A percentile compares a stretch with the other conserved stretches of the same genome.
phyloP scores from a whole-genome alignment of 2,888 invertebrate genomes.

The Thereva nobilitata region DNA sequence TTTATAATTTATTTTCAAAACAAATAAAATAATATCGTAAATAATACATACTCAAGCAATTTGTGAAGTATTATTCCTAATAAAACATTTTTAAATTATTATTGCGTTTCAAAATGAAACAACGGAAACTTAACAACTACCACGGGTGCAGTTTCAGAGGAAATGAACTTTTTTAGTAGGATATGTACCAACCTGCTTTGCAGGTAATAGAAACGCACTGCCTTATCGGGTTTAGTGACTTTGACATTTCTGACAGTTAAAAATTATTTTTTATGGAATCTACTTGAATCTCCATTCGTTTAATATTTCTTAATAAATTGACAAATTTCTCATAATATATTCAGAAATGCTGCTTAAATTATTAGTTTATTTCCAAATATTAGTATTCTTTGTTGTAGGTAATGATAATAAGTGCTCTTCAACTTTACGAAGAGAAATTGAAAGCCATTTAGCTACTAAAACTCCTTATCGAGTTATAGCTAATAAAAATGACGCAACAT shows the following conservation, averaged over 20 bases:
- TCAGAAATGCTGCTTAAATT: conserved; percentile 12
- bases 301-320: neutral
- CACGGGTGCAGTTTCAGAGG: too few relatives aligned
- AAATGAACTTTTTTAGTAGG: too few relatives aligned
- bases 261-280: neutral
- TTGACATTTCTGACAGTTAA: conserved; percentile 5
- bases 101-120: too few relatives aligned
- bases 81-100: too few relatives aligned
- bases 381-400: conserved; percentile 38
- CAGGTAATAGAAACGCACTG: neutral
- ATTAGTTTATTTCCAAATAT: conserved; percentile 14
- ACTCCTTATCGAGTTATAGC: conserved; percentile 74
- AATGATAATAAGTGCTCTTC: conserved; percentile 44
- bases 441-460: conserved; percentile 66
- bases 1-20: too few relatives aligned
- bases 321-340: conserved; percentile 8
- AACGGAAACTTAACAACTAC: too few relatives aligned
- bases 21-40: too few relatives aligned
- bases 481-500: conserved; percentile 65
- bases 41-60: too few relatives aligned
- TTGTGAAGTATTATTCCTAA: too few relatives aligned
- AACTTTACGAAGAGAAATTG: conserved; percentile 53
- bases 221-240: neutral
- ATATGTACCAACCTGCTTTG: too few relatives aligned
- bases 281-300: too few relatives aligned